phyloP scores from a whole-genome alignment of 1,140 invertebrate genomes.

The Pseudomyrmex gracilis region DNA sequence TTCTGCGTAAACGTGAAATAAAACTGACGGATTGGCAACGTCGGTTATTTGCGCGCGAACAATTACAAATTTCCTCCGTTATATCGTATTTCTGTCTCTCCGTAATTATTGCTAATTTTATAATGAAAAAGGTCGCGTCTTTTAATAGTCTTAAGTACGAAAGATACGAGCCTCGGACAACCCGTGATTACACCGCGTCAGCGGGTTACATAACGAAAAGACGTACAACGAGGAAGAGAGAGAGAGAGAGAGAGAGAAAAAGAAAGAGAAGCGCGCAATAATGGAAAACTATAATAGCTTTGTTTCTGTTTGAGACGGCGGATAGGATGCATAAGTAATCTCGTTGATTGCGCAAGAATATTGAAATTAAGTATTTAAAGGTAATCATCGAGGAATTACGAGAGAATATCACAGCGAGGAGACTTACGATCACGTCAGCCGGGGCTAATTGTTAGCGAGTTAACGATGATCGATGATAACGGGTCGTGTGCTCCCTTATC shows the following conservation, averaged over 20 bases:
- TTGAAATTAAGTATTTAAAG: slow-evolving; percentile 67
- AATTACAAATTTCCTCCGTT: neutral
- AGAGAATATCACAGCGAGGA: slow-evolving; percentile 34
- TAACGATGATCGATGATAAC: slow-evolving; percentile 76
- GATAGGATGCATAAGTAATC: neutral
- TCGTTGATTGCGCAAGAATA: slow-evolving; percentile 48
- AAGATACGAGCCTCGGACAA: slow-evolving; percentile 11
- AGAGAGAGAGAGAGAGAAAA: neutral
- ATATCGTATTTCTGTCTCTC: neutral
- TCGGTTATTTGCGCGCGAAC: too few relatives aligned
- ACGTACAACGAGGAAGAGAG: neutral
- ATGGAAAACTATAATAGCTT: slow-evolving; percentile 36
- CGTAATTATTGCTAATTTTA: neutral
- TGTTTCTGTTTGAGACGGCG: slow-evolving; percentile 11
- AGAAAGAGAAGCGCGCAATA: neutral
- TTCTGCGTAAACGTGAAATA: neutral
- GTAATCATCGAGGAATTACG: slow-evolving; percentile 51
- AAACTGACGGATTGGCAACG: neutral
- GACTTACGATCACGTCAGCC: slow-evolving; percentile 44
- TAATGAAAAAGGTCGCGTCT: neutral
- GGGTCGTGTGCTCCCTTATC: slow-evolving; percentile 70
- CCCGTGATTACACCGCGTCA: neutral
- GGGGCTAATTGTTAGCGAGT: slow-evolving; percentile 70
- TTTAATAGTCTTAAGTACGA: neutral
- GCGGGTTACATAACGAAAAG: slow-evolving; percentile 34